Percentiles rank a stretch among this genome's conserved stretches.
Conservation (phyloP, 2,797 vertebrate genomes). For the Siniperca scherzeri region DNA sequence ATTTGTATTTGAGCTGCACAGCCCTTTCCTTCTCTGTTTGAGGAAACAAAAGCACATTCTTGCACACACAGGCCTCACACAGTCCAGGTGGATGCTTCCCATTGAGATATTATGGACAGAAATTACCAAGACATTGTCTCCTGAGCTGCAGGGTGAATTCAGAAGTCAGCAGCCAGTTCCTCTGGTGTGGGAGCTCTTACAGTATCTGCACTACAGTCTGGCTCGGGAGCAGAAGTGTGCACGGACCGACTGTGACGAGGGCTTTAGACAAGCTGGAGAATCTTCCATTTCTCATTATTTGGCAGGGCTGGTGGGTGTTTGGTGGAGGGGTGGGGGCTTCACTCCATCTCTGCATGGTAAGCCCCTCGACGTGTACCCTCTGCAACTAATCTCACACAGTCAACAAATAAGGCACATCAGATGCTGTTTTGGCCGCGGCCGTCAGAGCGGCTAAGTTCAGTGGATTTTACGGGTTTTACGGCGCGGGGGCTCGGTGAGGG, state of each 20-base stretch:
- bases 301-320: constrained; percentile 68
- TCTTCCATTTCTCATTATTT: constrained; percentile 70
- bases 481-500: constrained; percentile 43
- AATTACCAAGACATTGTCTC: constrained; percentile 5
- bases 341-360: constrained; percentile 78
- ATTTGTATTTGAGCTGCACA: background rate
- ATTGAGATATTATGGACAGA: background rate
- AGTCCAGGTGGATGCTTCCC: constrained; percentile 8
- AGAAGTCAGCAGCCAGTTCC: constrained; percentile 16
- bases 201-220: constrained; percentile 68
- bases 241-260: constrained; percentile 65
- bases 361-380: constrained; percentile 83
- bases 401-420: constrained; percentile 89
- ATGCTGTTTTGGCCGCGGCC: constrained; percentile 87
- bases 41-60: constrained; percentile 36
- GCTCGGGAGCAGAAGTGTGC: constrained; percentile 63
- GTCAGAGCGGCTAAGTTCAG: constrained; percentile 83
- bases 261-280: constrained; percentile 71
- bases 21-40: constrained; percentile 1
- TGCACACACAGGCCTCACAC: background rate
- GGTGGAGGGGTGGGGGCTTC: constrained; percentile 66
- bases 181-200: constrained; percentile 36
- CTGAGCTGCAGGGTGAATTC: constrained; percentile 16
- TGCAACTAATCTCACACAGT: constrained; percentile 85
- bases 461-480: constrained; percentile 85